Evolutionary conservation across 2,888 invertebrate species (phyloP), one percentile per base, ranked within the genome.

Genomic region (Sarcophaga subvicina): DNA sequence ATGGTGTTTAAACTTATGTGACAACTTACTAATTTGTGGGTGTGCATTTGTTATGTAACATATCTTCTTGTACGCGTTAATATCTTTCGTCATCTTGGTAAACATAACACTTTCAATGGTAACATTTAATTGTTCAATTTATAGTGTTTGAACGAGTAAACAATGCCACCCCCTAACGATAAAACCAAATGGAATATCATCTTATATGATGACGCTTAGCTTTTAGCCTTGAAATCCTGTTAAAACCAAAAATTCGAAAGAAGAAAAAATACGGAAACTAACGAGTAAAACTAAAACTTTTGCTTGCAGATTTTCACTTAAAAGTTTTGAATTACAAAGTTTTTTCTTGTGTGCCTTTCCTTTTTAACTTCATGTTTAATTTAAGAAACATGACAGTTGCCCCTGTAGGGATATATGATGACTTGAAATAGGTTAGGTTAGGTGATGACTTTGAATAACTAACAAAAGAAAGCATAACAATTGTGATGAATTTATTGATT

Each of bases 71-170:
- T 27, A 27, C 6, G 6, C 37, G 37, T 8, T 37, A 37, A 37
- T 37, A 37, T 37, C 10, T 10, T 2, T 37, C 2, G 37, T 8
- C 37, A 17, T 54, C 17, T 64, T 22, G 63, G 17, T 66, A 79
- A 63, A 70, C 49, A 17, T 63, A 70, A 66, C 70, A 45, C 73
- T 67, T 63, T 49, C 67, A 49, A 73, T 27, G 62, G 2, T 64
- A 62, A 78, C 64, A 83, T 79, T 83, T 47, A 79, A 54, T 79
- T 83, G 54, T 75, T 37, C 70, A 71, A 25, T 77, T 76, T 66
- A 77, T 67, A 45, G 14, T 22, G 54, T 69, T 45, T n/a, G 20
- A 62, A 54, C 25, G 59, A 27, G 37, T 59, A n/a, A 17, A 80
- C 54, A 62, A 59, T 20, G 70, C 37, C 49, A 69, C 5, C 45